phyloP scores from a whole-genome alignment of 2,113 vertebrate species.

The Oryctolagus cuniculus region DNA sequence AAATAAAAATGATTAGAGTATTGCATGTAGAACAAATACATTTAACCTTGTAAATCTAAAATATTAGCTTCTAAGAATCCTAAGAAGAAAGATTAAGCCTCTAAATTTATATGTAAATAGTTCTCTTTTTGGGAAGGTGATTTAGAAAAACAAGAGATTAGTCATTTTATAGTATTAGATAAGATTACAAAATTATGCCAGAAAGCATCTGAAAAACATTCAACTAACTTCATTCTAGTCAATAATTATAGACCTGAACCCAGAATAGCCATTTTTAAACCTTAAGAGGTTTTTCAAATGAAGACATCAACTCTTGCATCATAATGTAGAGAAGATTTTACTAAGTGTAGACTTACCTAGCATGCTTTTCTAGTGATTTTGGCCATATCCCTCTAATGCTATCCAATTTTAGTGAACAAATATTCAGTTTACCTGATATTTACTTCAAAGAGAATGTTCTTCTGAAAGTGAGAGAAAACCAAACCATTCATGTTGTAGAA shows the following conservation, averaged over 20 bases:
- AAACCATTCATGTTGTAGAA: background rate
- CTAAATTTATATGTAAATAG: background rate
- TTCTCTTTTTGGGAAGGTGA: background rate
- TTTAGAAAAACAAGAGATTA: background rate
- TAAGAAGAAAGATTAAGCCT: slow-evolving; percentile 25
- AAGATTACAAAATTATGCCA: slow-evolving; percentile 37
- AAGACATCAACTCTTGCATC: background rate
- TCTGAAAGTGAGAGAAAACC: slow-evolving; percentile 11
- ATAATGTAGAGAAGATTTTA: background rate
- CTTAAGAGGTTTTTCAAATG: slow-evolving; percentile 8
- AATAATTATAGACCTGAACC: background rate
- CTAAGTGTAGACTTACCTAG: background rate
- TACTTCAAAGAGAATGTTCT: slow-evolving; percentile 1
- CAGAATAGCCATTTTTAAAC: background rate
- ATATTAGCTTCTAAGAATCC: background rate
- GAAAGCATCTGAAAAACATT: slow-evolving; percentile 27
- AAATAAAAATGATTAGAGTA: background rate
- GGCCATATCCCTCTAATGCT: background rate
- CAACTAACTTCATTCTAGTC: background rate
- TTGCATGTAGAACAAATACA: background rate
- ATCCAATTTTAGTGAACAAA: slow-evolving; percentile 22
- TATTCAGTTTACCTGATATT: background rate
- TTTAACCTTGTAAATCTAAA: slow-evolving; percentile 32
- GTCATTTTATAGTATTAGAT: slow-evolving; percentile 40
- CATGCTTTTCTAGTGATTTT: slow-evolving; percentile 15